These are phyloP conservation scores for Brachyistius frenatus DNA, from an alignment of 2,113 vertebrate species.

Conservation along the genomic window DNA sequence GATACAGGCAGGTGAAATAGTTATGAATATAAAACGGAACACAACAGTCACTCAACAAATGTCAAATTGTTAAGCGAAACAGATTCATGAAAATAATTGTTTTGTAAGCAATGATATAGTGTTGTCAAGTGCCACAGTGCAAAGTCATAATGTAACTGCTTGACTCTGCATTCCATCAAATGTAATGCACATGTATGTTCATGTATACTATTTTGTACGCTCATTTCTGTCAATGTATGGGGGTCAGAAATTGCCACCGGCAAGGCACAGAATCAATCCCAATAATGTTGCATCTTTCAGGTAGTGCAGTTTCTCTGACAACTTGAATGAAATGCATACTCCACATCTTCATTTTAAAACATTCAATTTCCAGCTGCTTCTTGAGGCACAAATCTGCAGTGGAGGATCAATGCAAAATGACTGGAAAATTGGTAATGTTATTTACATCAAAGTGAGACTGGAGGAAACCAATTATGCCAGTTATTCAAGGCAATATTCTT, in stretches of 20 bases:
- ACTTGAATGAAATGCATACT: constrained; percentile 66
- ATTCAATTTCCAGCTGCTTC: constrained; percentile 76
- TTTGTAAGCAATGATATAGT: constrained; percentile 46
- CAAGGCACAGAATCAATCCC: constrained; percentile 66
- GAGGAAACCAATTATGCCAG: constrained; percentile 75
- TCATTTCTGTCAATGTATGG: constrained; percentile 30
- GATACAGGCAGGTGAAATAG: constrained; percentile 18
- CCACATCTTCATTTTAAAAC: constrained; percentile 68
- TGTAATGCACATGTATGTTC: constrained; percentile 14
- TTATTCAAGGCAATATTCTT: constrained; percentile 72
- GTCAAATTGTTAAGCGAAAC: constrained; percentile 13
- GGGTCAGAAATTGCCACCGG: constrained; percentile 62
- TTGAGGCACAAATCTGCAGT: constrained; percentile 63
- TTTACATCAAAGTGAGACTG: constrained; percentile 80
- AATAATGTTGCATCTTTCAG: constrained; percentile 68
- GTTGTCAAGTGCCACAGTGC: constrained; percentile 33
- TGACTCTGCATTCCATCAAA: constrained; percentile 32
- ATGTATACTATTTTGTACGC: constrained; percentile 16
- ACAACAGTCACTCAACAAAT: constrained; percentile 41
- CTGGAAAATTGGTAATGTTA: constrained; percentile 80
- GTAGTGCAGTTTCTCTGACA: constrained; percentile 55
- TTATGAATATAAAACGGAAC: not conserved
- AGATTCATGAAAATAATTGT: constrained; percentile 33
- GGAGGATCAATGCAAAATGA: constrained; percentile 77
- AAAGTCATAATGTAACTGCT: constrained; percentile 28